phyloP scores from a whole-genome alignment of 2,113 vertebrate species.

The Acanthochromis polyacanthus region DNA sequence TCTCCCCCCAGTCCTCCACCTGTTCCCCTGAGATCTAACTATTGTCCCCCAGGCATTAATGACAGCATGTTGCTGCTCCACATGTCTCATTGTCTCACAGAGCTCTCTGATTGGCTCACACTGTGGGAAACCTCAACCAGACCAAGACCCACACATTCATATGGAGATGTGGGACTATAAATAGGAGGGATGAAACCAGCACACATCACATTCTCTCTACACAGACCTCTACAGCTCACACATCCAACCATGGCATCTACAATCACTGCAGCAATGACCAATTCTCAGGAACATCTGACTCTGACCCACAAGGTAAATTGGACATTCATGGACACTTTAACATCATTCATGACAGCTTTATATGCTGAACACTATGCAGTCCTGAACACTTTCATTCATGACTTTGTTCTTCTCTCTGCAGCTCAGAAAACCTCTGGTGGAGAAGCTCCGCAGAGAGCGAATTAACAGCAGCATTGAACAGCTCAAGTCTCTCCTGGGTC shows the following conservation, averaged over 20 bases:
- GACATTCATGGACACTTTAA: fast-evolving
- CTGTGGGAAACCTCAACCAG: constrained; percentile 78
- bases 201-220: constrained; percentile 74
- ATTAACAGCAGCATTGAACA: constrained; percentile 80
- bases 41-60: constrained; percentile 53
- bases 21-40: constrained; percentile 52
- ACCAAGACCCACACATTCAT: constrained; percentile 81
- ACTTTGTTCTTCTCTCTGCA: constrained; percentile 27
- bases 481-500: constrained; percentile 72
- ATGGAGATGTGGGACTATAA: constrained; percentile 83
- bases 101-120: constrained; percentile 77
- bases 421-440: constrained; percentile 72
- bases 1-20: constrained; percentile 37
- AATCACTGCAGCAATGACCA: constrained; percentile 63
- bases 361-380: not conserved
- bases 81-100: constrained; percentile 43
- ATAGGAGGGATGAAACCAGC: constrained; percentile 74
- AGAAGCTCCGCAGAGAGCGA: constrained; percentile 76
- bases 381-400: constrained; percentile 14
- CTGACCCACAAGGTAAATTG: constrained; percentile 72
- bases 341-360: not conserved
- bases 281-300: constrained; percentile 40
- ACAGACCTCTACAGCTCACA: constrained; percentile 75
- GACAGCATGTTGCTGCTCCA: constrained; percentile 21
- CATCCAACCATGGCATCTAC: constrained; percentile 69